Evolutionary conservation across 2,888 invertebrate species (phyloP).

Genomic region (Spatulosminthurus flaviceps): DNA sequence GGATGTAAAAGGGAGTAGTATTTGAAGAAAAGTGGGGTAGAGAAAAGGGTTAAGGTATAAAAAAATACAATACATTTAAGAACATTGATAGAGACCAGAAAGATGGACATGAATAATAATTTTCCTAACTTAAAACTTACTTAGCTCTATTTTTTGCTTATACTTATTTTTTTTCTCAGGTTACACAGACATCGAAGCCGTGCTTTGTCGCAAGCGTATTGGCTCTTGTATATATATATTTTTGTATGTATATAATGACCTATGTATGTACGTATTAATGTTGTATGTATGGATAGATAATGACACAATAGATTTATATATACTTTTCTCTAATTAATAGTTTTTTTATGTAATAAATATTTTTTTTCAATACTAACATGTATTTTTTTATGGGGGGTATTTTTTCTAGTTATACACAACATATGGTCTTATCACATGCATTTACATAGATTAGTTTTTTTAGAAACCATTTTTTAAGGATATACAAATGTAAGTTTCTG

Average conservation of each 20-base stretch:
- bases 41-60: neutral
- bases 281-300: no score
- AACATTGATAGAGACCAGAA: conserved; percentile 25
- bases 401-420: neutral
- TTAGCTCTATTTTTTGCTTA: neutral
- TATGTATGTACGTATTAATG: neutral
- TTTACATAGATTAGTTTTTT: no score
- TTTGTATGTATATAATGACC: neutral
- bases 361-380: neutral
- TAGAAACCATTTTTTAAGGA: conserved; percentile 7
- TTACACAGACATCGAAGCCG: neutral
- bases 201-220: neutral
- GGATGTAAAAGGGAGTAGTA: no score
- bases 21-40: no score
- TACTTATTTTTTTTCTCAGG: neutral
- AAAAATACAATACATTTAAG: neutral
- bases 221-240: neutral
- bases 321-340: neutral
- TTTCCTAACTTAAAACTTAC: no score
- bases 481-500: neutral
- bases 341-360: neutral
- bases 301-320: neutral
- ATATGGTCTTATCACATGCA: neutral
- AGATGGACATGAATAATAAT: conserved; percentile 19
- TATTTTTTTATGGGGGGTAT: neutral